Evolutionary conservation across 2,888 invertebrate species (phyloP).

Genomic region (Mesorhabditis spiculigera): DNA sequence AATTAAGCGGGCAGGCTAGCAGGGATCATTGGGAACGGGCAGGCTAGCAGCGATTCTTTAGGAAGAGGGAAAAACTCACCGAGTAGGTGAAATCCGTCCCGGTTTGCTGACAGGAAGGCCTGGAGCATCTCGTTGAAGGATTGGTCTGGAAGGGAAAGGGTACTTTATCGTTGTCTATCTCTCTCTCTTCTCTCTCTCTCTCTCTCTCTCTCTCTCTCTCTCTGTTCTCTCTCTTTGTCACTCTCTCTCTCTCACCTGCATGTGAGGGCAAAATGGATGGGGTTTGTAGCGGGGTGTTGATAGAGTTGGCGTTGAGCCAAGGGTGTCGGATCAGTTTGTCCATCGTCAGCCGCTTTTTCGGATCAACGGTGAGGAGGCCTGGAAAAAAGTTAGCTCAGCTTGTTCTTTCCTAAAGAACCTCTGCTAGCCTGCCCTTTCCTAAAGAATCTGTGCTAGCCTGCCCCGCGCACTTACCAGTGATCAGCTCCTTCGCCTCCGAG

Average conservation of each 20-base stretch:
- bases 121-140: constrained; percentile 68
- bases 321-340: constrained; percentile 68
- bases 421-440: neutral
- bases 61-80: constrained; percentile 68
- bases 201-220: neutral
- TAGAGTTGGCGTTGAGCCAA: constrained; percentile 66
- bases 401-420: neutral
- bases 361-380: constrained; percentile 78
- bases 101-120: constrained; percentile 71
- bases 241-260: constrained; percentile 30
- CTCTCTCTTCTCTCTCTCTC: neutral
- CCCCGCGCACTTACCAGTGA: constrained; percentile 62
- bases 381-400: constrained; percentile 12
- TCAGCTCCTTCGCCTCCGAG: constrained; percentile 73
- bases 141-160: constrained; percentile 39
- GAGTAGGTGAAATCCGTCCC: constrained; percentile 72
- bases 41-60: neutral
- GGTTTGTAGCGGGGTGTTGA: constrained; percentile 56
- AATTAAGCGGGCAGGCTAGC: neutral
- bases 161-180: neutral
- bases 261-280: constrained; percentile 51
- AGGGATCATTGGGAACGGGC: too few species aligned
- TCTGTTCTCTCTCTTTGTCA: neutral
- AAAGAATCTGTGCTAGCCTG: neutral
- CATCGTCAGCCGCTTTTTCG: constrained; percentile 72